Conservation (phyloP, 53 echinoderm and acorn worm species). For the Holothuria leucospilota region DNA sequence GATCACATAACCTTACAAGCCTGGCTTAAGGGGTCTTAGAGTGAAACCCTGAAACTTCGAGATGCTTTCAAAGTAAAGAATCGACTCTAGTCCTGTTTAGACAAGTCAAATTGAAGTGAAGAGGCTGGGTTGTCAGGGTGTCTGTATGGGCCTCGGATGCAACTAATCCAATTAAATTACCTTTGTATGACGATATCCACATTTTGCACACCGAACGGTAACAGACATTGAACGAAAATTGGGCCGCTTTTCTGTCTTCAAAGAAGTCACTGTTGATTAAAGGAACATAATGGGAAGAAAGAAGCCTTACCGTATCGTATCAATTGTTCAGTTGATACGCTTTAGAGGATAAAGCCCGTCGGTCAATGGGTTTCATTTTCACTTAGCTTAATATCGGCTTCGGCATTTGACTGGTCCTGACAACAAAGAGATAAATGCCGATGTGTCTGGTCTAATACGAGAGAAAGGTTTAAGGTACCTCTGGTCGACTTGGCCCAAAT, state of each 20-base stretch:
- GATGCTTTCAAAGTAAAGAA: conserved; percentile 25
- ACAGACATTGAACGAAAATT: conserved; percentile 25
- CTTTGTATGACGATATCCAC: conserved; percentile 35
- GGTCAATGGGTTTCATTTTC: conserved; percentile 30
- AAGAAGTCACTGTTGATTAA: conserved; percentile 30
- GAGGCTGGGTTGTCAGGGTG: conserved; percentile 15
- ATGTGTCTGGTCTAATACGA: conserved; percentile 10
- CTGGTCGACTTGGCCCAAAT: conserved; percentile 10
- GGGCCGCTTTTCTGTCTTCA: conserved; percentile 9
- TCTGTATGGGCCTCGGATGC: conserved; percentile 38
- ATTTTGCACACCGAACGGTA: conserved; percentile 33
- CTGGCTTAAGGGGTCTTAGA: conserved; percentile 9
- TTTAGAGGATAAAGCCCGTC: conserved; percentile 20
- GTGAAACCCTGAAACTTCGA: conserved; percentile 30
- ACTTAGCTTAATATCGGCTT: conserved; percentile 28
- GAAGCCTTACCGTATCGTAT: background rate
- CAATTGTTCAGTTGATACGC: conserved; percentile 22
- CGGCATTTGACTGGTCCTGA: conserved; percentile 11
- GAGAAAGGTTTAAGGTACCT: background rate
- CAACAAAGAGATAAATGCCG: conserved; percentile 1
- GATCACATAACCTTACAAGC: background rate
- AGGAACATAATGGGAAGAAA: background rate
- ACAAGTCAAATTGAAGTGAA: conserved; percentile 19
- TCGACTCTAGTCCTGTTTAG: conserved; percentile 2
- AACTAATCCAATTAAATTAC: conserved; percentile 44